Conservation (phyloP, 92 coral and sea anemone species). For the Diadumene lineata region DNA sequence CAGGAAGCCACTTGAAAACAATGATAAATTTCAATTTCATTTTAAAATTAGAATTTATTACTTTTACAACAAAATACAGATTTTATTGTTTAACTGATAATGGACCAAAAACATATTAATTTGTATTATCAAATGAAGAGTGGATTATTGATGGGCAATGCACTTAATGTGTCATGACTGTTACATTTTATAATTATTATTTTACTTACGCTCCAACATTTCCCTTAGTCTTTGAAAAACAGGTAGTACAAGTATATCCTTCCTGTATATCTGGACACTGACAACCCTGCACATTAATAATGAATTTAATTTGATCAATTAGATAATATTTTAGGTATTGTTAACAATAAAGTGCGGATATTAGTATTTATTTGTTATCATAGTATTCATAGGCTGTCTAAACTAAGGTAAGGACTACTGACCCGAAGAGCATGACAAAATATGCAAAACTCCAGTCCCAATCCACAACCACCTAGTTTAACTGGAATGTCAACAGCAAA, state of each 20-base stretch:
- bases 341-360: neutral
- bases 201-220: conserved; percentile 12
- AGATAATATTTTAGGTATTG: too few relatives aligned
- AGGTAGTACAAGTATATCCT: conserved; percentile 7
- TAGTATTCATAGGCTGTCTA: too few relatives aligned
- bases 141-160: too few relatives aligned
- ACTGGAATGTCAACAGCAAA: neutral
- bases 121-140: too few relatives aligned
- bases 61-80: too few relatives aligned
- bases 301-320: neutral
- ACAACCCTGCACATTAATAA: neutral
- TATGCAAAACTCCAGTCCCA: conserved; percentile 8
- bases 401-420: neutral
- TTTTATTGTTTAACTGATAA: too few relatives aligned
- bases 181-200: too few relatives aligned
- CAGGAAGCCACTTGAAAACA: too few relatives aligned
- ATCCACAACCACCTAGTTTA: neutral
- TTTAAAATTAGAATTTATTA: too few relatives aligned
- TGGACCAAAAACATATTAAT: too few relatives aligned
- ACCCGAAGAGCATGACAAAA: conserved; percentile 13
- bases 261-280: conserved; percentile 11
- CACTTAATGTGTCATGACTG: too few relatives aligned
- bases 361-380: neutral
- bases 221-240: conserved; percentile 1
- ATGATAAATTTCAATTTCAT: too few relatives aligned